Evolutionary conservation across 2,797 vertebrate genomes (phyloP).

Genomic region (Sebastes iracundus): DNA sequence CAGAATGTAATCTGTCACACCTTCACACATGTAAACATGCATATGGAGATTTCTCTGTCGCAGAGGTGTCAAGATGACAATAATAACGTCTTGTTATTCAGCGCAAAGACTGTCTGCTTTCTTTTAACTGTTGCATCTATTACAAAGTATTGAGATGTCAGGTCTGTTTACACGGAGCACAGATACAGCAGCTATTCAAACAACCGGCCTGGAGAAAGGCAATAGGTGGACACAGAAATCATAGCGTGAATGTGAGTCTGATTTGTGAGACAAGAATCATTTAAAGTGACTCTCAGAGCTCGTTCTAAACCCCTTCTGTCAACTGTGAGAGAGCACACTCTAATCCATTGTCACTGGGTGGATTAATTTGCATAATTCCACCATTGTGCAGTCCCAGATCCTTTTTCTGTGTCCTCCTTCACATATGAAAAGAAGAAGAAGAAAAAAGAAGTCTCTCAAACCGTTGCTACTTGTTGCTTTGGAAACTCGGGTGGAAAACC

Average conservation of each 20-base stretch:
- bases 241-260: constrained; percentile 54
- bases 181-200: constrained; percentile 42
- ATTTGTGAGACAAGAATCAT: constrained; percentile 73
- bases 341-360: constrained; percentile 79
- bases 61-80: not conserved
- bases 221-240: constrained; percentile 55
- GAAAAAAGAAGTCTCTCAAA: constrained; percentile 16
- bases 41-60: not conserved
- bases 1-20: constrained; percentile 6
- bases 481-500: constrained; percentile 54
- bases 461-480: constrained; percentile 74
- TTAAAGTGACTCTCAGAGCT: constrained; percentile 68
- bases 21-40: not conserved
- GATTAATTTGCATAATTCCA: constrained; percentile 83
- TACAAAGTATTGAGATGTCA: constrained; percentile 12
- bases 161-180: constrained; percentile 28
- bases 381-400: constrained; percentile 71
- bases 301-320: constrained; percentile 68
- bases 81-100: not conserved
- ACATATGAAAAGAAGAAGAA: constrained; percentile 7
- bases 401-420: constrained; percentile 62
- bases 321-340: constrained; percentile 64
- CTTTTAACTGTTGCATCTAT: constrained; percentile 13
- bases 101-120: constrained; percentile 9
- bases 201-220: constrained; percentile 31